A percentile compares a stretch with the other conserved stretches of the same genome.
These are phyloP conservation scores for Temnothorax ravouxi DNA, from an alignment of 2,888 invertebrate genomes.

Conservation along the genomic window DNA sequence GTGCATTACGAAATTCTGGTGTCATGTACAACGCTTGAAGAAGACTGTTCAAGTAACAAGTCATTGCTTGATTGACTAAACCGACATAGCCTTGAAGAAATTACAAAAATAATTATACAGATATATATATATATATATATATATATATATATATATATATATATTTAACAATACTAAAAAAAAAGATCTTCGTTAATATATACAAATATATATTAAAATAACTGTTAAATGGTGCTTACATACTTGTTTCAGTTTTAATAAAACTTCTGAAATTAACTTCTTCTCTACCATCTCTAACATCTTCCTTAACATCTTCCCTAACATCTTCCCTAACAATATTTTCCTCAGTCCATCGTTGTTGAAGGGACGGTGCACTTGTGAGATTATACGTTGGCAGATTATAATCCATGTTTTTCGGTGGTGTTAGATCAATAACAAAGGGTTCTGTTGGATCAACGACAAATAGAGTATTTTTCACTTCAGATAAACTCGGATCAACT, in stretches of 20 bases:
- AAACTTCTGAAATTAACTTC: conserved; percentile 56
- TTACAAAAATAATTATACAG: conserved; percentile 17
- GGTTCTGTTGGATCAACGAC: conserved; percentile 44
- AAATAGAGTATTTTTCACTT: conserved; percentile 53
- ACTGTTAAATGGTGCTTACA: conserved; percentile 42
- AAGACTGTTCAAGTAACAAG: conserved; percentile 96
- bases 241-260: conserved; percentile 86
- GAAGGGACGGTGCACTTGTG: conserved; percentile 25
- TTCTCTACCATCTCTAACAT: conserved; percentile 35
- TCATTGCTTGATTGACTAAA: conserved; percentile 96
- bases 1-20: conserved; percentile 95
- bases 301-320: conserved; percentile 34
- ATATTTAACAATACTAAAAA: neutral
- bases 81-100: conserved; percentile 90
- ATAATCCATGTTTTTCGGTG: neutral
- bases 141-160: no score
- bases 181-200: neutral
- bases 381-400: conserved; percentile 31
- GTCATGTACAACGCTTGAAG: conserved; percentile 96
- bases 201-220: conserved; percentile 5
- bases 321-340: conserved; percentile 39
- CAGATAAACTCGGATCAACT: conserved; percentile 63
- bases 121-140: no score
- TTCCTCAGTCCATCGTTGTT: conserved; percentile 36
- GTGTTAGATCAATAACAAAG: neutral